phyloP scores from a whole-genome alignment of 2,888 invertebrate genomes.

The Ormyrus labotus region DNA sequence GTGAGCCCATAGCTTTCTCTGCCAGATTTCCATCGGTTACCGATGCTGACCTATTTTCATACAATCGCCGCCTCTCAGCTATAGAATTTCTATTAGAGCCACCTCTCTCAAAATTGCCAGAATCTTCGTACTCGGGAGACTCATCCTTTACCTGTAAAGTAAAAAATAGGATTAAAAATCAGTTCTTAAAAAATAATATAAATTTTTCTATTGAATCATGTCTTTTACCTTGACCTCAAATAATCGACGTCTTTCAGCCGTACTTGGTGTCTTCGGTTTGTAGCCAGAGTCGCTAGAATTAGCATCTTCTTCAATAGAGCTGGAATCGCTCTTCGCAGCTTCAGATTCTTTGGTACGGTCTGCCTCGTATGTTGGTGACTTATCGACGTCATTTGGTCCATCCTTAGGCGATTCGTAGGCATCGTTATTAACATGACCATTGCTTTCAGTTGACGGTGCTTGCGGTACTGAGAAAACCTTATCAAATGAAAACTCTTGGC shows the following conservation, averaged over 20 bases:
- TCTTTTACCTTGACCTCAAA: conserved; percentile 77
- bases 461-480: conserved; percentile 89
- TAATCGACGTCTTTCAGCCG: conserved; percentile 87
- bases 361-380: conserved; percentile 65
- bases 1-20: conserved; percentile 78
- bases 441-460: conserved; percentile 78
- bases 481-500: conserved; percentile 87
- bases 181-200: no score
- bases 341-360: conserved; percentile 73
- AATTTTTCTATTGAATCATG: no score
- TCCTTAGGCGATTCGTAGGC: conserved; percentile 61
- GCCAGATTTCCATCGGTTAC: conserved; percentile 81
- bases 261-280: conserved; percentile 85
- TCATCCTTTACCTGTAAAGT: conserved; percentile 71
- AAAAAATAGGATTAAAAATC: no score
- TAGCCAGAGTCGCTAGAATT: conserved; percentile 82
- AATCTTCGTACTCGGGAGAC: conserved; percentile 77
- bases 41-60: conserved; percentile 86
- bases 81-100: conserved; percentile 84
- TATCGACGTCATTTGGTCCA: conserved; percentile 63
- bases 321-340: conserved; percentile 80
- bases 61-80: conserved; percentile 86
- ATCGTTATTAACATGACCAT: conserved; percentile 69
- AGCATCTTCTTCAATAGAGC: conserved; percentile 80
- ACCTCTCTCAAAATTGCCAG: conserved; percentile 79